Conservation (phyloP, 1,140 invertebrate species). For the Steinernema feltiae region DNA sequence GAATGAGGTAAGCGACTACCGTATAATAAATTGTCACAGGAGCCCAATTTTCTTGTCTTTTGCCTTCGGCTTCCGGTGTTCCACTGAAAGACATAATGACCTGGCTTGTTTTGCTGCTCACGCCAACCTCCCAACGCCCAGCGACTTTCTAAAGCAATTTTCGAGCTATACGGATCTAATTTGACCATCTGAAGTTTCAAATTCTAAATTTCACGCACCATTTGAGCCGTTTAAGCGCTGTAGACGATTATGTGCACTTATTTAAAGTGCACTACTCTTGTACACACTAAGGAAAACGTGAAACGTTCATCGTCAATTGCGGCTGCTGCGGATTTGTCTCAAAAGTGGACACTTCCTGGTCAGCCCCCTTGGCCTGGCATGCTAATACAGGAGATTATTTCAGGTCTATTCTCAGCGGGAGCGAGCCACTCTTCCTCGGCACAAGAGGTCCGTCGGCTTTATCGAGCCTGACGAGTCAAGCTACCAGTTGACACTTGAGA, state of each 20-base stretch:
- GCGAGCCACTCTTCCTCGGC: not conserved
- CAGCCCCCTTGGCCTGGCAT: not conserved
- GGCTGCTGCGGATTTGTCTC: not conserved
- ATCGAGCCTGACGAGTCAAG: not conserved
- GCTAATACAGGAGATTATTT: not conserved
- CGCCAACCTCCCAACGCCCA: not conserved
- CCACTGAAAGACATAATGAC: not conserved
- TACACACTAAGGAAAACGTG: no score
- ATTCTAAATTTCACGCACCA: not conserved
- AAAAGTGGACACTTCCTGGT: slow-evolving; percentile 8
- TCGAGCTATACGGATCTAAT: slow-evolving; percentile 10
- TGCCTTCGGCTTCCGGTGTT: not conserved
- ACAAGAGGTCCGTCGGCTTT: not conserved
- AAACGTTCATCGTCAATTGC: no score
- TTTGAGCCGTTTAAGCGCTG: not conserved
- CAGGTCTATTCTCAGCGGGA: not conserved
- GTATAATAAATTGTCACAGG: slow-evolving; percentile 11
- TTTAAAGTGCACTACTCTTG: slow-evolving; percentile 11
- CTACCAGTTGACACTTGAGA: not conserved
- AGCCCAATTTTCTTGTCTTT: slow-evolving; percentile 10
- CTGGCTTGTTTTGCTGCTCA: not conserved
- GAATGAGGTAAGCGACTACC: not conserved
- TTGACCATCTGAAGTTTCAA: no score
- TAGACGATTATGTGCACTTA: not conserved
- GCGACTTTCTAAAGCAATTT: not conserved